Evolutionary conservation across 2,113 vertebrate species (phyloP).

Genomic region (Nothobranchius kuhntae): DNA sequence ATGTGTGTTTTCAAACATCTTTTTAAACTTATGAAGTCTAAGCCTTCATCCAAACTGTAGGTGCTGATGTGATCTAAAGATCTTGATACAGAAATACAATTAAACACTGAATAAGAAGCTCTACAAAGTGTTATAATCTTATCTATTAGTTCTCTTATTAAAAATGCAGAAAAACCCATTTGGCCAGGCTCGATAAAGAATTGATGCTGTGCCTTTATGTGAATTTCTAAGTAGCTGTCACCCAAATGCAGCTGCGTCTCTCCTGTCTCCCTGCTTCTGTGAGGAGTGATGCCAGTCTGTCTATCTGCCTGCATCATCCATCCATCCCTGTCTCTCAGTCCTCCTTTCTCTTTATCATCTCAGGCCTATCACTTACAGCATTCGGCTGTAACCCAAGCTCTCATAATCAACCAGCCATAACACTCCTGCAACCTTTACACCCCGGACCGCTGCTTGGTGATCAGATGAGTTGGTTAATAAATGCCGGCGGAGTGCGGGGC

Average conservation of each 20-base stretch:
- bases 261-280: slow-evolving; percentile 28
- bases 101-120: not conserved
- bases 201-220: slow-evolving; percentile 54
- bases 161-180: slow-evolving; percentile 24
- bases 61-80: not conserved
- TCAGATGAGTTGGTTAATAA: slow-evolving; percentile 63
- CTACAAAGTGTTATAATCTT: not conserved
- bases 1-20: not conserved
- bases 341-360: slow-evolving; percentile 63
- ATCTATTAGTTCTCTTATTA: slow-evolving; percentile 1
- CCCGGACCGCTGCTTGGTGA: slow-evolving; percentile 46
- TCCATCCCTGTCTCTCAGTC: slow-evolving; percentile 14
- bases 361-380: slow-evolving; percentile 69
- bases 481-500: slow-evolving; percentile 43
- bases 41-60: not conserved
- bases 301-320: slow-evolving; percentile 14
- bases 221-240: slow-evolving; percentile 69
- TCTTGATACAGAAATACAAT: not conserved
- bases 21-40: not conserved
- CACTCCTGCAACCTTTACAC: slow-evolving; percentile 45
- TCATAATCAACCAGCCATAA: slow-evolving; percentile 61
- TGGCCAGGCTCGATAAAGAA: slow-evolving; percentile 25
- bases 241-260: slow-evolving; percentile 44
- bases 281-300: slow-evolving; percentile 9
- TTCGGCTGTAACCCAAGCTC: slow-evolving; percentile 70